Conservation (phyloP, 92 coral and sea anemone genomes). For the Porites evermanni region DNA sequence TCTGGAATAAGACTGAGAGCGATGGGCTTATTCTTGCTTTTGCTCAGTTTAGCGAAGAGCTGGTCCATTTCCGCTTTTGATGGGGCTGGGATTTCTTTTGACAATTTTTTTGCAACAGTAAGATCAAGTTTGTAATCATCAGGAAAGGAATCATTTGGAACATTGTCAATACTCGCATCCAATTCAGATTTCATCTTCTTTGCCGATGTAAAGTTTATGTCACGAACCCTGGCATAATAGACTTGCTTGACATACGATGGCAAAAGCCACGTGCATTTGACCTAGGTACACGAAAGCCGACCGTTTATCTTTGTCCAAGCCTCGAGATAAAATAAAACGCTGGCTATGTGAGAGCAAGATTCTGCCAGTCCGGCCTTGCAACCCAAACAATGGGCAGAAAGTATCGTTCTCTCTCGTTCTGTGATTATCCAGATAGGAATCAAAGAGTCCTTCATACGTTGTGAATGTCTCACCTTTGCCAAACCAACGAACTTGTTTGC, state of each 20-base stretch:
- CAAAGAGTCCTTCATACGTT: too few relatives aligned
- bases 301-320: too few relatives aligned
- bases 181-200: conserved; percentile 60
- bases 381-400: too few relatives aligned
- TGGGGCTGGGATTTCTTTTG: conserved; percentile 42
- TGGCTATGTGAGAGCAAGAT: too few relatives aligned
- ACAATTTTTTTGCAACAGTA: not conserved
- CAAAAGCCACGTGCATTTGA: not conserved
- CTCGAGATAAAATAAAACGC: too few relatives aligned
- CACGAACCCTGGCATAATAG: conserved; percentile 12
- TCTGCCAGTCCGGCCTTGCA: too few relatives aligned
- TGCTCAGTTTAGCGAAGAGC: conserved; percentile 12
- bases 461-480: too few relatives aligned
- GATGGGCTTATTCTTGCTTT: conserved; percentile 7
- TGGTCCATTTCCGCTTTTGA: conserved; percentile 43
- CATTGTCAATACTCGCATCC: conserved; percentile 30
- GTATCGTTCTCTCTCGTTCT: too few relatives aligned
- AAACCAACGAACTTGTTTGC: too few relatives aligned
- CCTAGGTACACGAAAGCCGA: too few relatives aligned
- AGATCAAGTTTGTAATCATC: not conserved
- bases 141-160: conserved; percentile 10
- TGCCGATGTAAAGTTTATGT: conserved; percentile 64
- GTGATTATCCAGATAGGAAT: too few relatives aligned
- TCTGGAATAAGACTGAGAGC: conserved; percentile 31
- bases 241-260: conserved; percentile 60